phyloP scores from a whole-genome alignment of 2,888 invertebrate genomes.

The Baccha elongata region DNA sequence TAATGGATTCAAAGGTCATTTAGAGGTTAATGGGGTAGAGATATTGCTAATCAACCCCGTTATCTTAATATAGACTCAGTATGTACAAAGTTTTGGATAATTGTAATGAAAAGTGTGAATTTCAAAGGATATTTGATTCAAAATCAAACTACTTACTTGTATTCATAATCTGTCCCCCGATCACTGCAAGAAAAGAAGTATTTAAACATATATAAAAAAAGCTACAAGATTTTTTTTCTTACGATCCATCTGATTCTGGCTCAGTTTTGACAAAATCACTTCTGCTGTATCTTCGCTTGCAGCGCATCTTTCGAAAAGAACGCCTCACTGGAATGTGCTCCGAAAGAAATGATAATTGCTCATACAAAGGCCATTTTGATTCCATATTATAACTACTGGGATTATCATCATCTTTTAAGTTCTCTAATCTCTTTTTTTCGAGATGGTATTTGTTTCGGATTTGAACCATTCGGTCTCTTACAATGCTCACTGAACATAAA shows the following conservation, averaged over 20 bases:
- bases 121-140: too few relatives aligned
- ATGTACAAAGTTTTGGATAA: too few relatives aligned
- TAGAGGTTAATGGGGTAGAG: too few relatives aligned
- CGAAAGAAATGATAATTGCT: constrained; percentile 76
- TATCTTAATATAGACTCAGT: too few relatives aligned
- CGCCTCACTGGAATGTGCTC: constrained; percentile 77
- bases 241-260: constrained; percentile 52
- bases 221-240: constrained; percentile 43
- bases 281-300: constrained; percentile 49
- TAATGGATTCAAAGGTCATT: too few relatives aligned
- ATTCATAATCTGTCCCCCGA: constrained; percentile 43
- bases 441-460: constrained; percentile 78
- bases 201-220: neutral
- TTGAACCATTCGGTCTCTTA: constrained; percentile 78
- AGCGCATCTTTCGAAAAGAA: constrained; percentile 73
- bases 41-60: too few relatives aligned
- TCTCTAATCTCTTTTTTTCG: constrained; percentile 77
- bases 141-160: constrained; percentile 54
- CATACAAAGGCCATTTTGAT: constrained; percentile 77
- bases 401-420: constrained; percentile 73
- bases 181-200: constrained; percentile 31
- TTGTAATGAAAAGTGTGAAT: too few relatives aligned
- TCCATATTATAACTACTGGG: constrained; percentile 55
- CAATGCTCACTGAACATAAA: constrained; percentile 72
- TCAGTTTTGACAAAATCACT: constrained; percentile 57